Base-by-base conservation (phyloP, 2,113 vertebrate genomes). In the Ciconia stormi region DNA sequence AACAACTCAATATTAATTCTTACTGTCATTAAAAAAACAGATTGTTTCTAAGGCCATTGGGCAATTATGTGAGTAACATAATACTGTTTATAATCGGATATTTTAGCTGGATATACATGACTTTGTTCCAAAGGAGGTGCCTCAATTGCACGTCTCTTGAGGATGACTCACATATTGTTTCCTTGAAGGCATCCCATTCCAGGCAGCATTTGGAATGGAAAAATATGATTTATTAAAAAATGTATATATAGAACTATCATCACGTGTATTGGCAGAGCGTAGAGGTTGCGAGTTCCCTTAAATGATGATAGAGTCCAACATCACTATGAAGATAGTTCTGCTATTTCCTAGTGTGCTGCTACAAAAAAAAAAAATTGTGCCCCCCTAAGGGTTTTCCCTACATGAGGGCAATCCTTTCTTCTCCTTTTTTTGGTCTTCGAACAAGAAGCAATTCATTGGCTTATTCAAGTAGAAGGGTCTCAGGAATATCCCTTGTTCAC, bases 81-180 rank as follows among this genome's bases (percentile, higher is more conserved):
- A 94, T 34, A 82, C 13, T 91, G 79, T 81, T 95, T 87, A 96
- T 67, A 93, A 89, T 16, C 93, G 65, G 56, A 36, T 89, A 70
- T 91, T 95, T 92, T 52, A 88, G 71, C 65, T 91, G 65, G 47
- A 79, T 81, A 44, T 67, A 78, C 40, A 79, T 52, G 71, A 82
- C 72, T 87, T 77, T 63, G 17, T 93, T 96, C 89, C 96, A 96
- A 96, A 95, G 93, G 93, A 96, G 76, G 30, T 84, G 86, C 73
- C 92, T 87, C 61, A 52, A 11, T 4, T 72, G 53, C 74, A 91
- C 10, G 7, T 96, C 86, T 96, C 90, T 70, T 86, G 78, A 87
- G 93, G 32, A 93, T 97, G 96, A 97, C 73, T 97, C 95, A 97
- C 32, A 47, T 63, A 65, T 47, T 80, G 30, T 92, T 93, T 96